Evolutionary conservation across 2,888 invertebrate genomes (phyloP), one percentile per base, ranked within the genome.

Genomic region (Scaptomyza caliginosa): DNA sequence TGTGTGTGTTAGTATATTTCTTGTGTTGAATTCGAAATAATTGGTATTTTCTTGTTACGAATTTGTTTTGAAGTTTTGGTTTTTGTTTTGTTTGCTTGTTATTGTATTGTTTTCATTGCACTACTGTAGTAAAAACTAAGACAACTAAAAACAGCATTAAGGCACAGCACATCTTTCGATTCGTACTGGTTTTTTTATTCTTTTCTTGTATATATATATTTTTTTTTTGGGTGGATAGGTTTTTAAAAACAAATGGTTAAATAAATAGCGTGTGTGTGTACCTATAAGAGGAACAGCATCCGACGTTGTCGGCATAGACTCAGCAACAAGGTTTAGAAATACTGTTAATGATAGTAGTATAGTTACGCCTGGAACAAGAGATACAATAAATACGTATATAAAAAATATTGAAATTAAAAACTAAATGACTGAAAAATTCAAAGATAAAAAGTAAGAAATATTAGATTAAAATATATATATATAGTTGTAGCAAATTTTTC

Each of bases 301-400:
- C 92, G 95, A 95, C 89, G 95, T 94, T 84, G 95, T 95, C 92
- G 97, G 98, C 95, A 98, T 96, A 93, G 97, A 97, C 95, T 98
- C 98, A 88, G 97, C 97, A 91, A 98, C 97, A 94, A 98, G 96
- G 94, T 98, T 97, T 93, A 98, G 95, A 94, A 98, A 98, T 93
- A 98, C 98, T 93, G 97, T 98, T 94, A 98, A 95, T 92, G 98
- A 98, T 93, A 98, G 95, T 93, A 97, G 95, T 92, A 97, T 97
- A 93, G 97, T 97, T 93, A 98, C 97, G 94, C 97, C 97, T 97
- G 96, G 92, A 94, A 93, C 86, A 89, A 89, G 81, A 88, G 76
- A 86, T 77, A 81, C 77, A 80, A 81, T 82, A 79, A 89, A 75
- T 81, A 77, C 68, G 51, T 60, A 86, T 77, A 78, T 74, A 81